phyloP scores from a whole-genome alignment of 1,140 invertebrate genomes.

The Megalonaias nervosa region DNA sequence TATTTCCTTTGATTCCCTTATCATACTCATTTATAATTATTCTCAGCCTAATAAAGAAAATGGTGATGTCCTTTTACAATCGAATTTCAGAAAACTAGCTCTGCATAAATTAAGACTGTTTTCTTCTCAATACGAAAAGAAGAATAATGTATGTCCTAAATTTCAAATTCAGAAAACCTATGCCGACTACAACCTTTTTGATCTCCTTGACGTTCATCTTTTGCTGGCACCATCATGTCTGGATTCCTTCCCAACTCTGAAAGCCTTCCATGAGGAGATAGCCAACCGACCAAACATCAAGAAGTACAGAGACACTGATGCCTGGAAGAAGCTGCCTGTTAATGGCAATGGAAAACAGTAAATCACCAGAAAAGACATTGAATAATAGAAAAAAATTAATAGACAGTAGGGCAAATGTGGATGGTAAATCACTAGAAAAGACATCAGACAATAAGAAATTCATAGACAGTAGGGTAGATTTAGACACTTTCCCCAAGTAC shows the following conservation, averaged over 20 bases:
- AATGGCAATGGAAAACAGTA: slow-evolving; percentile 69
- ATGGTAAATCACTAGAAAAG: slow-evolving; percentile 28
- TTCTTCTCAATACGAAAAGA: no score
- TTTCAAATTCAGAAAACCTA: slow-evolving; percentile 69
- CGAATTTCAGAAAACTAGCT: no score
- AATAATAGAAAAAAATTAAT: no score
- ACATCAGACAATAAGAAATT: no score
- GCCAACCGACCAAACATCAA: slow-evolving; percentile 48
- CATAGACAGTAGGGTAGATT: no score
- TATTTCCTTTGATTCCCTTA: no score
- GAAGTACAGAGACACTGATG: slow-evolving; percentile 53
- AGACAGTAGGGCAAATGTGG: no score
- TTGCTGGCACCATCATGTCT: slow-evolving; percentile 68
- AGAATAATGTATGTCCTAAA: neutral
- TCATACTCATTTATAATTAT: no score
- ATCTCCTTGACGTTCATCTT: slow-evolving; percentile 71
- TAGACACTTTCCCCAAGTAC: no score
- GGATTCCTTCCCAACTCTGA: slow-evolving; percentile 69
- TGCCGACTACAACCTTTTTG: slow-evolving; percentile 74
- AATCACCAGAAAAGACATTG: neutral
- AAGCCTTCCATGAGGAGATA: slow-evolving; percentile 65
- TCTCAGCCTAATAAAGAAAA: no score
- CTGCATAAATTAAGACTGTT: no score
- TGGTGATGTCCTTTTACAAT: no score
- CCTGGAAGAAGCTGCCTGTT: slow-evolving; percentile 47